Conservation (phyloP, 2,888 invertebrate species). For the Conchocele bisecta region DNA sequence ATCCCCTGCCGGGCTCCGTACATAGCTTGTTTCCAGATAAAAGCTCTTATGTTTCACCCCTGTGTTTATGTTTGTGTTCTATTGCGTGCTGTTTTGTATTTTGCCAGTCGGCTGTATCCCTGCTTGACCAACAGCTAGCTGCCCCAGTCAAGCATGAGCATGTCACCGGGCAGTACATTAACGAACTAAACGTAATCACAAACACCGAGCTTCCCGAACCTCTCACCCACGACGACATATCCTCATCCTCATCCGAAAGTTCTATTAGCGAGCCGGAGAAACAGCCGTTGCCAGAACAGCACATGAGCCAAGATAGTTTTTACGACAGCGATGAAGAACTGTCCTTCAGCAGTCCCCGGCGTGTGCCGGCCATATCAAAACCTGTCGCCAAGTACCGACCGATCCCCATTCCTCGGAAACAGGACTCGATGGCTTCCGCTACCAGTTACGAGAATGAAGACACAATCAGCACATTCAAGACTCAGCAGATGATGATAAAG, state of each 20-base stretch:
- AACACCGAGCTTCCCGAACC: no score
- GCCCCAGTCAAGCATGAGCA: conserved; percentile 47
- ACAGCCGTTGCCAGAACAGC: background rate
- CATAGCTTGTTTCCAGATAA: no score
- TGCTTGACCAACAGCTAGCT: conserved; percentile 30
- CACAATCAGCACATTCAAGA: conserved; percentile 57
- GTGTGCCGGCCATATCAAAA: conserved; percentile 20
- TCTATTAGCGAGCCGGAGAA: conserved; percentile 6
- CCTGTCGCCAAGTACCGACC: conserved; percentile 50
- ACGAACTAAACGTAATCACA: no score
- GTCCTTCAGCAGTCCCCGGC: conserved; percentile 31
- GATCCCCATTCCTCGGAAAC: conserved; percentile 60
- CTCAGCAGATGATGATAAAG: conserved; percentile 33
- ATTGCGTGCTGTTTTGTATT: conserved; percentile 29
- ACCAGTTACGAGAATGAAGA: conserved; percentile 66
- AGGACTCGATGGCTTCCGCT: conserved; percentile 54
- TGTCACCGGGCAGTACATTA: conserved; percentile 19
- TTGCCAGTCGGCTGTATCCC: conserved; percentile 45
- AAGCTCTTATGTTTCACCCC: no score
- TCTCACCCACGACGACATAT: background rate
- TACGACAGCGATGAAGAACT: conserved; percentile 73
- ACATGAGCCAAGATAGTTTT: conserved; percentile 70
- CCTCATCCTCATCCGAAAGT: conserved; percentile 2
- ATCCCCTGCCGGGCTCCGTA: no score
- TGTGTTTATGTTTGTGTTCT: conserved; percentile 15